phyloP scores from a whole-genome alignment of 2,797 vertebrate species.

The Aplochiton taeniatus region DNA sequence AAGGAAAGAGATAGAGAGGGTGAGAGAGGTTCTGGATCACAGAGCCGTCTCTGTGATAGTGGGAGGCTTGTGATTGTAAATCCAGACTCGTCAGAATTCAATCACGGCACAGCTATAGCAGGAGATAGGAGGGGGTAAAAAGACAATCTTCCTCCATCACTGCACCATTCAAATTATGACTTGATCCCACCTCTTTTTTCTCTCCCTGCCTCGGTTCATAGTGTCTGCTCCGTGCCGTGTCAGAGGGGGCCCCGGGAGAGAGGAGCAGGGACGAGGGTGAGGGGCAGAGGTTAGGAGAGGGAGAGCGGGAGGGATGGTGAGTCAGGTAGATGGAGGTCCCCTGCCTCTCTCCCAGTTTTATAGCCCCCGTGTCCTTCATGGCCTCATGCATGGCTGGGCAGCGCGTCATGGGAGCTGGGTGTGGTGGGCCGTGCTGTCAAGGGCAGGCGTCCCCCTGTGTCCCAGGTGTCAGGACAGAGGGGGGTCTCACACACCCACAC shows the following conservation, averaged over 20 bases:
- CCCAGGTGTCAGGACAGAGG: conserved; percentile 15
- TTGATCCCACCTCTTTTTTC: conserved; percentile 1
- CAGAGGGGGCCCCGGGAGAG: conserved; percentile 4
- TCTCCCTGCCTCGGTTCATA: not conserved
- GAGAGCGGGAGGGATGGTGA: conserved; percentile 15
- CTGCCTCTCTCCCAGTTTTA: conserved; percentile 27
- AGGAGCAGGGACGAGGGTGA: not conserved
- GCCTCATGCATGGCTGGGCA: conserved; percentile 37
- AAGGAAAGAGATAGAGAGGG: conserved; percentile 2
- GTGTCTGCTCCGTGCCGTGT: not conserved
- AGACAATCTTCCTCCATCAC: conserved; percentile 14
- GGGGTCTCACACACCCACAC: not conserved
- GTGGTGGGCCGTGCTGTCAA: conserved; percentile 28
- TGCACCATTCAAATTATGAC: conserved; percentile 28
- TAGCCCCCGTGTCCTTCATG: conserved; percentile 25
- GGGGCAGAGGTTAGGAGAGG: conserved; percentile 2
- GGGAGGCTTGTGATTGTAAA: conserved; percentile 49
- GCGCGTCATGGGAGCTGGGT: conserved; percentile 35
- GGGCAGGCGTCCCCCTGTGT: conserved; percentile 27
- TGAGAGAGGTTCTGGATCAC: conserved; percentile 18
- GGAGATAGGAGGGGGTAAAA: not conserved
- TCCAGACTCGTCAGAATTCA: conserved; percentile 56
- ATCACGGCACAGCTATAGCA: conserved; percentile 40
- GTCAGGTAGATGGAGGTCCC: conserved; percentile 27
- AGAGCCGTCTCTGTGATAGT: conserved; percentile 35